Base-by-base conservation (phyloP, 2,888 invertebrate genomes). In the Linnaemya tessellans region DNA sequence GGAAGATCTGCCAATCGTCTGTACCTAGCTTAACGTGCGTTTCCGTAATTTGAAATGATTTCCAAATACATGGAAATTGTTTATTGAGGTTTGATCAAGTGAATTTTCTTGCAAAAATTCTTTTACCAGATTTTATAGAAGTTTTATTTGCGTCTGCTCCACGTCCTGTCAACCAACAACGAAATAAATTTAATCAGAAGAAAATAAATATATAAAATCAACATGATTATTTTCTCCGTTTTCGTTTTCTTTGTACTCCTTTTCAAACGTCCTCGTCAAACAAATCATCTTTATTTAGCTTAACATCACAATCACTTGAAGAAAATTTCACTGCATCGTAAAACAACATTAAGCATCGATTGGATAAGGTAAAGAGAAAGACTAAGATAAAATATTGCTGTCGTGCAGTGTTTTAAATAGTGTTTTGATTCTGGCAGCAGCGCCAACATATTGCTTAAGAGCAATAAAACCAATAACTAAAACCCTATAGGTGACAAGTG, bases 211-310 rank as follows among this genome's bases (percentile, higher is more conserved):
- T 18, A 64, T 38, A 75, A 54, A 64, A 64, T 64, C 51, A 75
- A 64, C 25, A 25, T 54, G 51, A 75, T 64, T 65, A 64, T 30
- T 41, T 75, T 65, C 30, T 20, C 2, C 41, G 9, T 41, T 25
- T 60, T 38, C 51, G 62, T 62, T 73, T 74, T 22, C n/a, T 64
- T 51, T 74, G 62, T 51, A 60, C 5, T 51, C 51, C 25, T 41
- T 54, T 15, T 60, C 38, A 60, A 60, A 60, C 75, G 30, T 25
- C 4, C 43, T 65, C 18, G 41, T 41, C n/a, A 30, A 25, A 43
- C 64, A 65, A 54, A 75, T 41, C 75, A 64, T 54, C 11, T 75
- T 64, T 64, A 64, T 65, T 75, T 41, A 30, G 54, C 64, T 75
- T 65, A 41, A 25, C 51, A 41, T 51, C 54, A 54, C 75, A 75